phyloP scores from a whole-genome alignment of 2,888 invertebrate species.

The Cataglyphis cursor region DNA sequence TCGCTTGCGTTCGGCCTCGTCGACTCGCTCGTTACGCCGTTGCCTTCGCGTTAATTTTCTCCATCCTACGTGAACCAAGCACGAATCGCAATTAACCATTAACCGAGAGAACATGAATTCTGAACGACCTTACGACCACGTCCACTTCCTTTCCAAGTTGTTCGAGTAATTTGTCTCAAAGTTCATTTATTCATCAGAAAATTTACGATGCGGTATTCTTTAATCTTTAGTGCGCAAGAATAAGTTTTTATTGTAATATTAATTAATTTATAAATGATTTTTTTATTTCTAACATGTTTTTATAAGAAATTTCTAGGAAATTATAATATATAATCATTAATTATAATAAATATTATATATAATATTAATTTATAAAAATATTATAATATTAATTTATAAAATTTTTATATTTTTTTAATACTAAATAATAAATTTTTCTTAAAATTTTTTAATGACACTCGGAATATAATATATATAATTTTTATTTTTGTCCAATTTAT shows the following conservation, averaged over 20 bases:
- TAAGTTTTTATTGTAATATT: not conserved
- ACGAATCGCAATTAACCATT: constrained; percentile 20
- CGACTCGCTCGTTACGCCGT: constrained; percentile 33
- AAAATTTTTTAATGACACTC: not conserved
- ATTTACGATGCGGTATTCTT: not conserved
- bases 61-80: not conserved
- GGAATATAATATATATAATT: not conserved
- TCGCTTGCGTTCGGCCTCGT: constrained; percentile 20
- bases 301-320: not conserved
- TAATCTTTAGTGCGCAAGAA: not conserved
- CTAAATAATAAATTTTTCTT: not conserved
- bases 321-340: not conserved
- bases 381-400: not conserved
- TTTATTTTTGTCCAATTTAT: not conserved
- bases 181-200: not conserved
- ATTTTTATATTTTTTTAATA: not conserved
- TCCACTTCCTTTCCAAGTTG: not conserved
- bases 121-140: not conserved
- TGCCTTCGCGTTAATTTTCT: constrained; percentile 24
- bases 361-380: too few relatives aligned
- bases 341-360: not conserved
- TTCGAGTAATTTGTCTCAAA: constrained; percentile 3
- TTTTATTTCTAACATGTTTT: constrained; percentile 1
- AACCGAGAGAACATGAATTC: constrained; percentile 18
- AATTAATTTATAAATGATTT: not conserved